Evolutionary conservation across 1,140 invertebrate genomes (phyloP).

Genomic region (Hypsibius dujardini): DNA sequence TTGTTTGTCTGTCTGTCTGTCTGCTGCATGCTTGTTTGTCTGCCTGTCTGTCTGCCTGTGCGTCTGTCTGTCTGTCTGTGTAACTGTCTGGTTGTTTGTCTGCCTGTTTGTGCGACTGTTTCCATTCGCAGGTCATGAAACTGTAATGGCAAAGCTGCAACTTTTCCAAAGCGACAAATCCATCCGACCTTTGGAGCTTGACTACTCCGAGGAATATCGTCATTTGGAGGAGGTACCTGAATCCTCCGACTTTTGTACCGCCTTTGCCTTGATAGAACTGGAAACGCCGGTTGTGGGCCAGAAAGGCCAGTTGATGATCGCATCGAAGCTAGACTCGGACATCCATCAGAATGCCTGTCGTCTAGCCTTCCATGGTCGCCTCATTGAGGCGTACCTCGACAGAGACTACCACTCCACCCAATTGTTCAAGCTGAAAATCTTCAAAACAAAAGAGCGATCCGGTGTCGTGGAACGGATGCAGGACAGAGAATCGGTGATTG

Average conservation of each 20-base stretch:
- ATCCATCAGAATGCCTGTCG: slow-evolving; percentile 46
- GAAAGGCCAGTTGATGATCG: slow-evolving; percentile 41
- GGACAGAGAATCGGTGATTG: slow-evolving; percentile 46
- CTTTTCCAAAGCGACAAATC: slow-evolving; percentile 34
- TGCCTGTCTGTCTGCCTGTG: too few species aligned
- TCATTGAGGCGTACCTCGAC: slow-evolving; percentile 37
- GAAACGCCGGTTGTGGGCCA: slow-evolving; percentile 42
- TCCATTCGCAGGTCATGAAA: slow-evolving; percentile 39
- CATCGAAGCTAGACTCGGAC: slow-evolving; percentile 52
- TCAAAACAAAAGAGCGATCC: slow-evolving; percentile 43
- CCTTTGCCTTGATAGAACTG: slow-evolving; percentile 45
- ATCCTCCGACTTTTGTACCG: background rate
- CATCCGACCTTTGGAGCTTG: too few species aligned
- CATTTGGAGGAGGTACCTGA: too few species aligned
- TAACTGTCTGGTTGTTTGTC: too few species aligned
- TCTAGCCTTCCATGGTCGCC: slow-evolving; percentile 48
- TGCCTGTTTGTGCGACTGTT: background rate
- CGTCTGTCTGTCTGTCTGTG: too few species aligned
- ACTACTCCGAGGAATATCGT: too few species aligned
- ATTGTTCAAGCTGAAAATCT: slow-evolving; percentile 43
- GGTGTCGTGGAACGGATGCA: slow-evolving; percentile 46
- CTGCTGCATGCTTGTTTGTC: too few species aligned
- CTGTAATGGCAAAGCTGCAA: slow-evolving; percentile 44
- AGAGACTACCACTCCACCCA: slow-evolving; percentile 35
- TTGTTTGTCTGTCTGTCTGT: too few species aligned